Percentiles rank a stretch among this genome's conserved stretches.
Conservation (phyloP, 2,113 vertebrate genomes). For the Cricetomys ansorgei region DNA sequence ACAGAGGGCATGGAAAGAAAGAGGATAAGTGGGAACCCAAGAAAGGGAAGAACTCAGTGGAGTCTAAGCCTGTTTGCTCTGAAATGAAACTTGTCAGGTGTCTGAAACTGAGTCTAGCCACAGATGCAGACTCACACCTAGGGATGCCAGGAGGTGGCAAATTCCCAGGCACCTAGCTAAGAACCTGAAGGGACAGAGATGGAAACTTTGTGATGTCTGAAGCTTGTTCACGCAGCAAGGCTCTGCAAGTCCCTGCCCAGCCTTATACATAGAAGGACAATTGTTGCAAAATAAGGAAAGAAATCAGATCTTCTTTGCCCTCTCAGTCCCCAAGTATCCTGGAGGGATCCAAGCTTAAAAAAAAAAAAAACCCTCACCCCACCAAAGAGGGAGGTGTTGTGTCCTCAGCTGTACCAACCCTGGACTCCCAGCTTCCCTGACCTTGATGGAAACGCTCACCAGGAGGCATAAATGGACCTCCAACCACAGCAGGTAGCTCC, state of each 20-base stretch:
- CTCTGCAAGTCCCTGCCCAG: accelerated
- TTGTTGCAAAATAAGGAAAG: not conserved
- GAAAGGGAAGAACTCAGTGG: not conserved
- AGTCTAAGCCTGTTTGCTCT: not conserved
- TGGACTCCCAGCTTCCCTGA: accelerated
- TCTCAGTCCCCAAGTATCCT: not conserved
- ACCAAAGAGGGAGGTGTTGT: not conserved
- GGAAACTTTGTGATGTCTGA: accelerated
- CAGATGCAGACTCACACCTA: accelerated
- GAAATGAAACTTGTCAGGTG: not conserved
- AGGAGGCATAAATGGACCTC: accelerated
- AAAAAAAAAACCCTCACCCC: not conserved
- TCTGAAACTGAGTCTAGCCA: not conserved
- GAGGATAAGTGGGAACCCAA: accelerated
- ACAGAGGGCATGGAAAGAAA: accelerated
- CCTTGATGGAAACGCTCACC: accelerated
- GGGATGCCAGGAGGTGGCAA: not conserved
- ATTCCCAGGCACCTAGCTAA: not conserved
- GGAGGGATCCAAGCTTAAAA: not conserved
- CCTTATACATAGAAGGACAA: not conserved
- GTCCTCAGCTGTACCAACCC: not conserved
- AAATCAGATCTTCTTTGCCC: not conserved
- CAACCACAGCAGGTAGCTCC: not conserved
- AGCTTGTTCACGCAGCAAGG: not conserved
- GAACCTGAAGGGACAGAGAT: not conserved